A percentile compares a stretch with the other conserved stretches of the same genome.
phyloP scores from a whole-genome alignment of 2,113 vertebrate genomes.

The Lichenostomus cassidix region DNA sequence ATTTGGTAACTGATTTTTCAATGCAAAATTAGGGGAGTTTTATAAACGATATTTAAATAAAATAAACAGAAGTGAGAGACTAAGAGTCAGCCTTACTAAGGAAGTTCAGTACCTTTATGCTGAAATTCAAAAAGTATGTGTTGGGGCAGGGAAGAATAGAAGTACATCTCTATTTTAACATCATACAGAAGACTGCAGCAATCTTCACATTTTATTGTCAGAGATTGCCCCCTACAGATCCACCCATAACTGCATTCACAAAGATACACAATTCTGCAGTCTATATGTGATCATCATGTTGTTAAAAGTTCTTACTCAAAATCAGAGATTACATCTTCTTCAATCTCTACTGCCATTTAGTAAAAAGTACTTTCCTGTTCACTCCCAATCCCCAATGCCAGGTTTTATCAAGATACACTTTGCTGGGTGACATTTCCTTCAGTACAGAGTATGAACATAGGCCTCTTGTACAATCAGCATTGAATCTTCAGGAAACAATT shows the following conservation, averaged over 20 bases:
- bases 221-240: constrained; percentile 75
- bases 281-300: accelerated
- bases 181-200: not conserved
- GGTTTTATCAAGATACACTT: not conserved
- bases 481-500: not conserved
- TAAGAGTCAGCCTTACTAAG: not conserved
- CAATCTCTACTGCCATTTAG: not conserved
- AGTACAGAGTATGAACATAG: not conserved
- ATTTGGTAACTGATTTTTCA: not conserved
- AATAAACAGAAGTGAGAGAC: not conserved
- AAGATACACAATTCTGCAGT: not conserved
- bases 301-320: not conserved
- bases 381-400: not conserved
- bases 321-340: not conserved
- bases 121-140: not conserved
- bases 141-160: not conserved
- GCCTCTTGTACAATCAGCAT: not conserved
- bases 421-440: not conserved
- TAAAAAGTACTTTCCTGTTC: not conserved
- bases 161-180: not conserved
- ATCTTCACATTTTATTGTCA: constrained; percentile 45
- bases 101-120: not conserved
- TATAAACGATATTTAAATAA: not conserved
- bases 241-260: constrained; percentile 2
- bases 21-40: not conserved